Evolutionary conservation across 2,888 invertebrate genomes (phyloP).

Genomic region (Temnothorax unifasciatus): DNA sequence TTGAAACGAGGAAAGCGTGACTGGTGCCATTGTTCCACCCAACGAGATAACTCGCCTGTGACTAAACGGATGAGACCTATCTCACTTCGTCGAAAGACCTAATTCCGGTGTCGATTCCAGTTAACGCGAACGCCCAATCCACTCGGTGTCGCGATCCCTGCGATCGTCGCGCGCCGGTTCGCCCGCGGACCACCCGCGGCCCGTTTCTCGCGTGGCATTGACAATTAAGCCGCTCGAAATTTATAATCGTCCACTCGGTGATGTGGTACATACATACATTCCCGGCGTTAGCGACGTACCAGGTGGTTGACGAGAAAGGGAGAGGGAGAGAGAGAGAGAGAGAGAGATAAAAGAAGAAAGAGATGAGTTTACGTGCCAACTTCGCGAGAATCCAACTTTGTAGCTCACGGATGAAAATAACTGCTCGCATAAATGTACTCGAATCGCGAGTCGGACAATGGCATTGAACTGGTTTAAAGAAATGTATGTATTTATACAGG

Average conservation of each 20-base stretch:
- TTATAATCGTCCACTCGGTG: background rate
- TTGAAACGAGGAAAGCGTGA: conserved; percentile 23
- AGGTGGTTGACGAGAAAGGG: conserved; percentile 14
- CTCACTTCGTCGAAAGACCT: conserved; percentile 15
- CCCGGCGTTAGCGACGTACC: background rate
- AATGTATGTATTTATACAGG: conserved; percentile 11
- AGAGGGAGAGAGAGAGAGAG: background rate
- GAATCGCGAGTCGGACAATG: background rate
- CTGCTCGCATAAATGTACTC: background rate
- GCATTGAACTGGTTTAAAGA: conserved; percentile 22
- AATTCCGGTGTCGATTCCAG: conserved; percentile 30
- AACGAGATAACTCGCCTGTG: conserved; percentile 24
- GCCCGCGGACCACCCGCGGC: background rate
- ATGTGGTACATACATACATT: background rate
- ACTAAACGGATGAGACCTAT: conserved; percentile 7
- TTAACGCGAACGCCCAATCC: background rate
- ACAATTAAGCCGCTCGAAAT: conserved; percentile 7
- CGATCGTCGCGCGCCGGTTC: background rate
- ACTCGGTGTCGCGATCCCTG: background rate
- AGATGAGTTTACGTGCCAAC: background rate
- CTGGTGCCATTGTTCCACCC: conserved; percentile 17
- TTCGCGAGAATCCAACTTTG: background rate
- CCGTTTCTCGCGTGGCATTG: background rate
- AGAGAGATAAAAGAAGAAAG: background rate
- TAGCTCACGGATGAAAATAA: conserved; percentile 34